phyloP scores from a whole-genome alignment of 2,888 invertebrate species.

The Lithosia quadra region DNA sequence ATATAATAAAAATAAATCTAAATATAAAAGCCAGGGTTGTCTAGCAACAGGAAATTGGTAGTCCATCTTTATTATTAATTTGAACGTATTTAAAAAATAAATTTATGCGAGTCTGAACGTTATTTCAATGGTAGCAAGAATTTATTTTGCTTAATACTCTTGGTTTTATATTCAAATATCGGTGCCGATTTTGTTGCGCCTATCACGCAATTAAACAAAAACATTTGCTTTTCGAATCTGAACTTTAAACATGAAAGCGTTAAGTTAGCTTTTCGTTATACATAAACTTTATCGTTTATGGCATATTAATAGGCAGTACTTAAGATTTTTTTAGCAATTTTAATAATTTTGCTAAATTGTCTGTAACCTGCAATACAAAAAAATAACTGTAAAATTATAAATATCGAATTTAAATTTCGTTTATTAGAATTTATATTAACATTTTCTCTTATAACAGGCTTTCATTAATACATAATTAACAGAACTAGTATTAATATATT shows the following conservation, averaged over 20 bases:
- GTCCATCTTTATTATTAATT: conserved; percentile 23
- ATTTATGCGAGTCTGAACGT: conserved; percentile 15
- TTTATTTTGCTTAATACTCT: neutral
- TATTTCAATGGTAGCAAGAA: neutral
- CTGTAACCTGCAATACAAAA: too few species aligned
- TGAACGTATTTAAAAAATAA: conserved; percentile 2
- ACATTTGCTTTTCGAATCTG: too few species aligned
- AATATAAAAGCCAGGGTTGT: conserved; percentile 62
- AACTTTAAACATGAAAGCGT: too few species aligned
- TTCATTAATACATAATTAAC: neutral
- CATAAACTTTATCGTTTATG: too few species aligned
- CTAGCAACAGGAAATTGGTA: conserved; percentile 63
- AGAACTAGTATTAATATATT: conserved; percentile 1
- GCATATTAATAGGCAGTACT: too few species aligned
- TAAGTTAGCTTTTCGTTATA: too few species aligned
- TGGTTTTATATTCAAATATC: neutral
- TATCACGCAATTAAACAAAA: too few species aligned
- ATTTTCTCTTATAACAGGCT: neutral
- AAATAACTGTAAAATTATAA: neutral
- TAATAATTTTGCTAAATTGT: too few species aligned
- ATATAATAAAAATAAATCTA: conserved; percentile 36
- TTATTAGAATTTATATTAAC: neutral
- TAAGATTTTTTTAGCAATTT: neutral
- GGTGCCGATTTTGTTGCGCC: neutral
- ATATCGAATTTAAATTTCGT: neutral